Evolutionary conservation across 2,113 vertebrate species (phyloP), one percentile per base, ranked within the genome.

Genomic region (Calidris pugnax): DNA sequence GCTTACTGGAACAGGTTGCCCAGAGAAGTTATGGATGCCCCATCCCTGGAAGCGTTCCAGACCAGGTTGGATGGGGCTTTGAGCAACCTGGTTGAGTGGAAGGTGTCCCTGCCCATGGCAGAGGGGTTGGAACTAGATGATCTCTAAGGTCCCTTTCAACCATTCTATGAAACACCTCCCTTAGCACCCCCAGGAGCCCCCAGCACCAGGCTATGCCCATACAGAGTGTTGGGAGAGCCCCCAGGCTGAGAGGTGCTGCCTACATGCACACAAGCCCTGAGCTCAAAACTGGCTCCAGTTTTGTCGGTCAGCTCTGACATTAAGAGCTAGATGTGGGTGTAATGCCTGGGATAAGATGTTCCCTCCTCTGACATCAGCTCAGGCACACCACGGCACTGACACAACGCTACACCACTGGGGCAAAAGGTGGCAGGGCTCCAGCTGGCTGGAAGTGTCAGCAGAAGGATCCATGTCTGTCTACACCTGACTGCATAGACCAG

Each of bases 361-460:
- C 23, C 16, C 28, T 57, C 47, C 75, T n/a, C 75, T 32, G 84
- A 51, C 71, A 64, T 33, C 59, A 32, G 0, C 21, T 39, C 37
- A 39, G 50, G 33, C 71, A 39, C 33, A 11, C 16, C 17, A 6
- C 8, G 4, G 27, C 37, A 32, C 50, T 17, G 56, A 22, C 60
- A 45, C 32, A 23, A 6, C 1, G 4, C n/a, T 9, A 6, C 50
- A 8, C 6, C 0, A 1, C 9, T 56, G 5, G 18, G 68, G 63
- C 30, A 81, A n/a, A 51, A 30, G 50, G 5, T 28, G n/a, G n/a
- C 63, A 13, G 21, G 50, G 22, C 9, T 56, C 39, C 68, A 77
- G 37, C 27, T 13, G 33, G 37, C 32, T 64, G 19, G 8, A 73
- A 45, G 12, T 7, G 19, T 50, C 85, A 64, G 85, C 50, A 22